A percentile compares a stretch with the other conserved stretches of the same genome.
Conservation (phyloP, 2,113 vertebrate genomes). For the Urocolius indicus region DNA sequence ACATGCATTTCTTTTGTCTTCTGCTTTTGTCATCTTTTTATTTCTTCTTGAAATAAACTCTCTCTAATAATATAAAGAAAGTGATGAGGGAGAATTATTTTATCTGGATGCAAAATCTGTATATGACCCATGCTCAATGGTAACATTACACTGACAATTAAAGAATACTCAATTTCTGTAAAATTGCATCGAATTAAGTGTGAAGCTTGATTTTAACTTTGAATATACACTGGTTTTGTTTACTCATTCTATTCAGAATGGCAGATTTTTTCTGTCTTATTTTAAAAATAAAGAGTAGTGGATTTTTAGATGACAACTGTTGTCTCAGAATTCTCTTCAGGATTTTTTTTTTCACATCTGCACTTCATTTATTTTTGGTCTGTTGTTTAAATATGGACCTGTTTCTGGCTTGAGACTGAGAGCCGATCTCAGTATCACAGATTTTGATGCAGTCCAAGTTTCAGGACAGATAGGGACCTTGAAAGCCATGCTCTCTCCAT, state of each 20-base stretch:
- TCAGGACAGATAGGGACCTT: neutral
- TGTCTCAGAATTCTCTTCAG: neutral
- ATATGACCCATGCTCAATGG: neutral
- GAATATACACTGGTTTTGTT: neutral
- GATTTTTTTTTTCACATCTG: neutral
- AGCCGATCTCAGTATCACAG: neutral
- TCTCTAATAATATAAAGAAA: neutral
- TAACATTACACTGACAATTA: neutral
- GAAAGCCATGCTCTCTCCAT: neutral
- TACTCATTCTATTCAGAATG: neutral
- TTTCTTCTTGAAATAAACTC: neutral
- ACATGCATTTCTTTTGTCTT: neutral
- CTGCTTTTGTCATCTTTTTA: neutral
- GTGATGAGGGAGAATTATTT: neutral
- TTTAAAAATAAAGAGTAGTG: neutral
- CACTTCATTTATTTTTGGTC: neutral
- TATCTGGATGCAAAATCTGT: neutral
- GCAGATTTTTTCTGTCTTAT: neutral
- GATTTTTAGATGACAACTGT: neutral
- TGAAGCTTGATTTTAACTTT: neutral
- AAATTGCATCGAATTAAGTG: neutral
- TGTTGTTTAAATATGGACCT: neutral
- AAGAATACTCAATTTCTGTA: neutral
- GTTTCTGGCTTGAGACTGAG: neutral
- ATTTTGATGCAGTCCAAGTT: neutral